Base-by-base conservation (phyloP, 2,888 invertebrate genomes). In the Stegophylla sp. region DNA sequence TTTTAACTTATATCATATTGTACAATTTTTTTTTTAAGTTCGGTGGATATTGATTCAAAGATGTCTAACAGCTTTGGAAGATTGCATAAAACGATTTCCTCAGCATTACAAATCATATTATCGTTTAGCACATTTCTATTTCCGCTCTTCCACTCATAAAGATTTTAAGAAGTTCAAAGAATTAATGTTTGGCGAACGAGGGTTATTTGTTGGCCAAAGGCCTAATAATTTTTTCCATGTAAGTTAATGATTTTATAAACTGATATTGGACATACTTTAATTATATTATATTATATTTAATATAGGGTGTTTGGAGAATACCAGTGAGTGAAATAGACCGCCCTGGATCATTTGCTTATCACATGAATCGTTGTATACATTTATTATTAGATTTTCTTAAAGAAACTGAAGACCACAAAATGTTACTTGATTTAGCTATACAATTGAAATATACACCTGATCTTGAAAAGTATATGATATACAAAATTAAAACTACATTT, bases 81-180 rank as follows among this genome's bases (percentile, higher is more conserved):
- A 94, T 85, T 97, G 97, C 85, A 90, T 94, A 10, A 89, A 91
- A 69, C 89, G 97, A 67, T 94, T 96, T 86, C 92, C 95, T 0
- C 94, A 95, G 84, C 96, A 97, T 87, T 97, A 96, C 86, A 97
- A 97, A 87, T 94, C 96, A 0, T 89, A 96, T 75, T 97, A 96
- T 86, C 90, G 96, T 83, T 88, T 97, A 73, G 93, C 95, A 1
- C 92, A 95, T 86, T 92, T 94, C 85, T 95, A 92, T 86, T 92
- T 92, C 85, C 91, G 92, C 84, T 91, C 91, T 72, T 91, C 91
- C 85, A 89, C 89, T 81, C 89, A 91, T 64, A 91, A 91, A 85
- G 90, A 93, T 85, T 88, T 92, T 41, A 89, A 89, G 79, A 91
- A 91, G 85, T 92, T 92, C 85, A 90, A 91, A 84, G 91, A 93